phyloP scores from a whole-genome alignment of 2,113 vertebrate genomes.

The Maccullochella peelii region DNA sequence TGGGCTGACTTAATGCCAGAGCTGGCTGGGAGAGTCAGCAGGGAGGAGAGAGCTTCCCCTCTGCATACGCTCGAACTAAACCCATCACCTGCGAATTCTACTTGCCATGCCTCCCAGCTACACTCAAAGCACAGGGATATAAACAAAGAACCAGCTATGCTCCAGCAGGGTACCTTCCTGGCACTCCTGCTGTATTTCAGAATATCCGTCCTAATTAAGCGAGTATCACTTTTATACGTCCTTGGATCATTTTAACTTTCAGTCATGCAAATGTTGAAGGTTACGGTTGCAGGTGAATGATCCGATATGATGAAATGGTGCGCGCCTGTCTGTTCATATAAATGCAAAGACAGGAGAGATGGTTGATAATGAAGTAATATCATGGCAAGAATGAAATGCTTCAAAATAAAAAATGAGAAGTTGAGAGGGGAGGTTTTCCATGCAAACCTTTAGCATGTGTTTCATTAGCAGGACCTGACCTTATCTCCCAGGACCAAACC shows the following conservation, averaged over 20 bases:
- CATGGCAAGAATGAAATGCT: conserved; percentile 29
- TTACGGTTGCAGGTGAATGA: conserved; percentile 36
- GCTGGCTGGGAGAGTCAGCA: conserved; percentile 55
- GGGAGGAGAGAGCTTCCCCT: conserved; percentile 52
- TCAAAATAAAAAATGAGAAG: conserved; percentile 56
- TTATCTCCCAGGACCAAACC: conserved; percentile 71
- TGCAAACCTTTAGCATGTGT: conserved; percentile 62
- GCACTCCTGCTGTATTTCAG: conserved; percentile 40
- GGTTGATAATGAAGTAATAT: conserved; percentile 29
- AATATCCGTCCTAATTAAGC: conserved; percentile 63
- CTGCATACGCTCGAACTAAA: conserved; percentile 48
- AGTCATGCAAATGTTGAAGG: conserved; percentile 44
- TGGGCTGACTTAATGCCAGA: conserved; percentile 68
- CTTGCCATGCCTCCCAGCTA: conserved; percentile 66
- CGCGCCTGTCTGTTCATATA: conserved; percentile 28
- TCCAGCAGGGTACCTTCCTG: conserved; percentile 50
- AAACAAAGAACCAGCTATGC: conserved; percentile 63
- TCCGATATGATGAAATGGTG: conserved; percentile 29
- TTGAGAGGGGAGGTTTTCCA: conserved; percentile 28
- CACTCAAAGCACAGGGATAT: conserved; percentile 53
- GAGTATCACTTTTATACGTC: conserved; percentile 43
- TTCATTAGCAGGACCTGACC: conserved; percentile 76
- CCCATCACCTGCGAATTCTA: conserved; percentile 71
- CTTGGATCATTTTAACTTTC: conserved; percentile 55
- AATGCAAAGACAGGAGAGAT: conserved; percentile 36